Conservation (phyloP, 1,140 invertebrate species). For the Hycleus phaleratus region DNA sequence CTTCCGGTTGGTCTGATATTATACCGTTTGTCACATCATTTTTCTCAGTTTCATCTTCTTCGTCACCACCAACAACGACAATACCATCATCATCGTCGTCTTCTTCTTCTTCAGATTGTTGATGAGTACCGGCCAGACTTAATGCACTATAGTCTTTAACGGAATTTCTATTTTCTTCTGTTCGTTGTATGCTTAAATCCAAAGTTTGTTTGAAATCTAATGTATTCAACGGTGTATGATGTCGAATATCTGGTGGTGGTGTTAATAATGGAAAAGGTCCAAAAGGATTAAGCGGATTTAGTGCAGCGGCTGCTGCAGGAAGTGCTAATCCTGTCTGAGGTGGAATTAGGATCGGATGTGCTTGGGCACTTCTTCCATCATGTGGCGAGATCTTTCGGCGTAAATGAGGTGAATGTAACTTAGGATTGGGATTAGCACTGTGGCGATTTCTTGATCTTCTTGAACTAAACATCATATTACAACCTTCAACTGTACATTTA, state of each 20-base stretch:
- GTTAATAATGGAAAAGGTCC: conserved; percentile 68
- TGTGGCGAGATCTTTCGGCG: conserved; percentile 87
- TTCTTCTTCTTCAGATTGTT: conserved; percentile 41
- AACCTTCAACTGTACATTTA: conserved; percentile 96
- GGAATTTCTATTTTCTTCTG: conserved; percentile 52
- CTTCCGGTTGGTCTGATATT: conserved; percentile 51
- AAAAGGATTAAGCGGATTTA: conserved; percentile 62
- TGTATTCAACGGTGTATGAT: conserved; percentile 49
- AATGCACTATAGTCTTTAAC: conserved; percentile 42
- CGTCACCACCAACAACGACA: conserved; percentile 52
- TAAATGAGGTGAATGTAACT: conserved; percentile 91
- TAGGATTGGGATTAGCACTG: conserved; percentile 97
- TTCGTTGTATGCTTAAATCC: conserved; percentile 44
- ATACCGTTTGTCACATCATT: conserved; percentile 28
- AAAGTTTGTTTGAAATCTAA: conserved; percentile 60
- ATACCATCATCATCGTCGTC: conserved; percentile 54
- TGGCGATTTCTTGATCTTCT: conserved; percentile 91
- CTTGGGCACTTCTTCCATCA: conserved; percentile 79
- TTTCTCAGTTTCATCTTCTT: conserved; percentile 51
- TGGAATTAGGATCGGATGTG: conserved; percentile 69
- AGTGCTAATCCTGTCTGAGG: conserved; percentile 58
- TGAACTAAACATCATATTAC: conserved; percentile 99
- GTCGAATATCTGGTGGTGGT: conserved; percentile 62
- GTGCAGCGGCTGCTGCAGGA: conserved; percentile 47
- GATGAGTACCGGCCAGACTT: conserved; percentile 24